Base-by-base conservation (phyloP, 2,797 vertebrate species). In the Rachycentron canadum region DNA sequence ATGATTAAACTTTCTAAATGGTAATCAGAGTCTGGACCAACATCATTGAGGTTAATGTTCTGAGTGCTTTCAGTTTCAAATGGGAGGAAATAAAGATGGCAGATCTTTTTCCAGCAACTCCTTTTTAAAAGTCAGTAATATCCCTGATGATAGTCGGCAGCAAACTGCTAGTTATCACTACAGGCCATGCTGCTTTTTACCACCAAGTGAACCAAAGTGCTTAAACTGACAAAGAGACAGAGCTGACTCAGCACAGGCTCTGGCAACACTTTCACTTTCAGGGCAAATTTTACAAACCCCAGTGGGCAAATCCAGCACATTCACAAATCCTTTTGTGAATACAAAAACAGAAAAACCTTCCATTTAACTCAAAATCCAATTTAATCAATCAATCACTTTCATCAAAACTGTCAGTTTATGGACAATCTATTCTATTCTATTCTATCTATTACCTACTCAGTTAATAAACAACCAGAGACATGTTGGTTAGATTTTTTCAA, bases 241-340 rank as follows among this genome's bases (percentile, higher is more conserved):
- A 32, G 65, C 66, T 78, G 78, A 75, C 1, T 82, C 82, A 75
- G 63, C 77, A 53, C 36, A 56, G 58, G 32, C 26, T 70, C 34
- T 73, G 67, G 70, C 67, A 75, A 57, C 58, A 32, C 41, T 61
- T 52, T 69, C 14, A 50, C 41, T 75, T 45, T 53, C 52, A 75
- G 65, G 64, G 45, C 40, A 19, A 23, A 70, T 84, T 68, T 61
- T 61, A 9, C 34, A 66, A 74, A 34, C 52, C 28, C 32, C 19
- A 43, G 61, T 16, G 25, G 60, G 49, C 17, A 17, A 25, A 25
- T 61, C 38, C 34, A 25, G 63, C 16, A 26, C 19, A 3, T 32
- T 32, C 32, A 32, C 32, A 32, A 32, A 32, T 3, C 32, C 7
- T 32, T 17, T 19, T 47, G 19, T 47, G 45, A 47, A 47, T 21